Conservation (phyloP, 2,113 vertebrate genomes). For the Phylloscopus trochilus region DNA sequence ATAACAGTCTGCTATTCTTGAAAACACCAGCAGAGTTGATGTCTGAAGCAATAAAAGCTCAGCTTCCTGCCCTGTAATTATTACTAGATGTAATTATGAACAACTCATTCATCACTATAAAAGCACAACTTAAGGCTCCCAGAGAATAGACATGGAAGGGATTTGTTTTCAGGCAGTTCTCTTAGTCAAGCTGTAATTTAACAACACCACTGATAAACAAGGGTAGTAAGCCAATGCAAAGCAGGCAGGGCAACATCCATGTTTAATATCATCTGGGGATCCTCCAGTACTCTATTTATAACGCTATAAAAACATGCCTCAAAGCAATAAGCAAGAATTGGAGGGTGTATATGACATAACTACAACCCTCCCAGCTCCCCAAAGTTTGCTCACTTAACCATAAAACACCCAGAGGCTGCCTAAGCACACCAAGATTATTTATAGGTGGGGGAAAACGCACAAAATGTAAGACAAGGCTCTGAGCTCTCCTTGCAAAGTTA, state of each 20-base stretch:
- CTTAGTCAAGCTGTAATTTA: not conserved
- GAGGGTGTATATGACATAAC: rapidly evolving
- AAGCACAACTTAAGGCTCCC: not conserved
- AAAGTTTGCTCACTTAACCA: not conserved
- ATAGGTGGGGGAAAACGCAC: not conserved
- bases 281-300: not conserved
- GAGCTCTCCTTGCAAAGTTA: not conserved
- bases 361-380: not conserved
- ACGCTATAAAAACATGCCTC: not conserved
- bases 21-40: not conserved
- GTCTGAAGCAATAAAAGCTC: not conserved
- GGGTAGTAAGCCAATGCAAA: not conserved
- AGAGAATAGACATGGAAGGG: not conserved
- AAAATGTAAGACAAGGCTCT: not conserved
- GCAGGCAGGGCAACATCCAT: not conserved
- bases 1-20: not conserved
- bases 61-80: not conserved
- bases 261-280: not conserved
- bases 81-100: not conserved
- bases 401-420: not conserved
- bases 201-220: not conserved
- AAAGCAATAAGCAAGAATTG: not conserved
- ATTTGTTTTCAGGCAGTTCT: not conserved
- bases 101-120: not conserved
- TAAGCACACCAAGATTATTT: too few species aligned